phyloP scores from a whole-genome alignment of 30 jellyfish, hydroid and myxozoan genomes.

The Aurelia aurita region DNA sequence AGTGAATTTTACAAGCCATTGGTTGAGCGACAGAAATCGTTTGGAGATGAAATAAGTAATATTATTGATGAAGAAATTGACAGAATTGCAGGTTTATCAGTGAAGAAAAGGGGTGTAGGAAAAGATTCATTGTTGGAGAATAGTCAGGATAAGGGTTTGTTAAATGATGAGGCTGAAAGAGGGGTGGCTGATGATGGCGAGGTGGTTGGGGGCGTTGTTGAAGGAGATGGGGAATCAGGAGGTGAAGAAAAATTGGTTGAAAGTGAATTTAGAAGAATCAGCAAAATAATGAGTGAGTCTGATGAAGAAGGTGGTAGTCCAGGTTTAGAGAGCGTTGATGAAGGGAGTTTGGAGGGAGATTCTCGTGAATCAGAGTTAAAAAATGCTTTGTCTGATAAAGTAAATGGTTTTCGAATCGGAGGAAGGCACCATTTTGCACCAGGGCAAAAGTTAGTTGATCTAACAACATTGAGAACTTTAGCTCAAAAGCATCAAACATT shows the following conservation, averaged over 20 bases:
- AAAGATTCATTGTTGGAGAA: background rate
- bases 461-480: constrained; percentile 57
- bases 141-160: background rate
- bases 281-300: background rate
- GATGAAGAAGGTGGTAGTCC: background rate
- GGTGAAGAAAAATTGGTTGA: background rate
- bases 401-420: background rate
- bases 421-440: constrained; percentile 30
- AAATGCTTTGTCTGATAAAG: background rate
- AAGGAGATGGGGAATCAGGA: background rate
- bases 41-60: constrained; percentile 32
- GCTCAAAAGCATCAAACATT: constrained; percentile 73
- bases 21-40: constrained; percentile 41
- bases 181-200: background rate
- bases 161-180: constrained; percentile 6
- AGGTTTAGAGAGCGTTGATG: background rate
- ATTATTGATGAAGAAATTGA: constrained; percentile 41
- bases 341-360: background rate
- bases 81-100: background rate
- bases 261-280: background rate
- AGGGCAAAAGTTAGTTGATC: constrained; percentile 21
- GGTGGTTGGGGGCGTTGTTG: background rate
- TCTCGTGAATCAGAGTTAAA: background rate
- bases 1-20: constrained; percentile 43
- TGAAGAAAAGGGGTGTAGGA: background rate